Conservation (phyloP, 23 tunicate genomes). For the Clavelina lepadiformis region DNA sequence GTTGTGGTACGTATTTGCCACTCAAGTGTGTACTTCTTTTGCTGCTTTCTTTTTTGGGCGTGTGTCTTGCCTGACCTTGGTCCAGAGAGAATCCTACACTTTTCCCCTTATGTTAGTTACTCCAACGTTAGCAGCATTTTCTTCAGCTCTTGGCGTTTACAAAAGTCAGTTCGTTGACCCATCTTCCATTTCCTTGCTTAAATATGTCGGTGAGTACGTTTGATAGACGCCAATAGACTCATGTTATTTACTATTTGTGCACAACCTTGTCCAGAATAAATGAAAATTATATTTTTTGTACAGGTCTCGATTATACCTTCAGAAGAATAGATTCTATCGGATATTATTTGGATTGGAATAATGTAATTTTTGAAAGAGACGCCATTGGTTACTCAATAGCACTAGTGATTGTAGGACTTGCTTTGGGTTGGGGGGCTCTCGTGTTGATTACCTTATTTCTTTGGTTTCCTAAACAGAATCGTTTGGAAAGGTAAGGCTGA, state of each 20-base stretch:
- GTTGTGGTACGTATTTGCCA: constrained; percentile 44
- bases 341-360: constrained; percentile 37
- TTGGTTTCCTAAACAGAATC: constrained; percentile 31
- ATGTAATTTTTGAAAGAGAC: not conserved
- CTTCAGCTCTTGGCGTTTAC: constrained; percentile 33
- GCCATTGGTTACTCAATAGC: not conserved
- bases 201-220: not conserved
- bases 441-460: constrained; percentile 33
- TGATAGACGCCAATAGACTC: no score
- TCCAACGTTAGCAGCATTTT: constrained; percentile 31
- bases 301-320: not conserved
- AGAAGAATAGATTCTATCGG: not conserved
- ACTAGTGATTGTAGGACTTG: constrained; percentile 39
- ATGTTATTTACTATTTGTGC: not conserved
- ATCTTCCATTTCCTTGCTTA: no score
- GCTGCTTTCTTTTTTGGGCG: constrained; percentile 71
- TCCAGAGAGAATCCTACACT: constrained; percentile 43
- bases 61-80: constrained; percentile 60
- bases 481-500: constrained; percentile 49
- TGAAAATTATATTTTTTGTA: not conserved
- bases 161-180: no score
- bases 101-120: constrained; percentile 58
- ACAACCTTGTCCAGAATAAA: not conserved
- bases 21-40: constrained; percentile 40
- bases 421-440: constrained; percentile 23